Evolutionary conservation across 2,888 invertebrate species (phyloP), one percentile per base, ranked within the genome.

Genomic region (Agonopterix alstromeriana): DNA sequence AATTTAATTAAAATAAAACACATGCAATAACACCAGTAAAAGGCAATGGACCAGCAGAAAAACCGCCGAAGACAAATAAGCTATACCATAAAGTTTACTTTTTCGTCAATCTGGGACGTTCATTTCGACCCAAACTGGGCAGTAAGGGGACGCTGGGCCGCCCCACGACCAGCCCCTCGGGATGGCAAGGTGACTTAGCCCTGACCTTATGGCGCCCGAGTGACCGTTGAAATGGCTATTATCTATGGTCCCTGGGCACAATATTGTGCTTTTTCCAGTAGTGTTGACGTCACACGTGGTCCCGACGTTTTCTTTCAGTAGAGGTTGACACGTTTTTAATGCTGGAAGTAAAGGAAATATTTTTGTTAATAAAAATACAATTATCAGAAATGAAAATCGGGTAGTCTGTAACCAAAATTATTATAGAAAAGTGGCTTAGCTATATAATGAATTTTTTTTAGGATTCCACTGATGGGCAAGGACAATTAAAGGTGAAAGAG

Each of bases 151-250:
- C 1, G 92, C 94, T 0, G 93, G 90, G 0, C 95, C 96, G 9
- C 95, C 95, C 95, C 94, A 95, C 11, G 91, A 91, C 95, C 95
- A 95, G 3, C 94, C 94, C n/a, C 93, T 90, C 0, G 95, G 95
- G 55, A 96, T 95, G 45, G 94, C 94, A 47, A 95, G 80, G 65
- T 94, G 95, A 50, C 92, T 92, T 42, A 95, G 80, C 0, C 95
- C 95, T 10, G 92, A 90, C 46, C 91, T 88, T 40, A 95, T 89
- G n/a, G 92, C 90, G 5, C 93, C 93, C 43, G 90, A 82, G 48
- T 85, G 70, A 0, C 92, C 91, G 53, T 92, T 92, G 58, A 85
- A 84, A 40, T 55, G 57, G 44, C 75, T 75, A 10, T 61, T 64
- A 14, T 75, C 79, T 35, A 70, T 48, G 53, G 61, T 51, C 3